Base-by-base conservation (phyloP, 1,140 invertebrate species). In the Leptinotarsa texana region DNA sequence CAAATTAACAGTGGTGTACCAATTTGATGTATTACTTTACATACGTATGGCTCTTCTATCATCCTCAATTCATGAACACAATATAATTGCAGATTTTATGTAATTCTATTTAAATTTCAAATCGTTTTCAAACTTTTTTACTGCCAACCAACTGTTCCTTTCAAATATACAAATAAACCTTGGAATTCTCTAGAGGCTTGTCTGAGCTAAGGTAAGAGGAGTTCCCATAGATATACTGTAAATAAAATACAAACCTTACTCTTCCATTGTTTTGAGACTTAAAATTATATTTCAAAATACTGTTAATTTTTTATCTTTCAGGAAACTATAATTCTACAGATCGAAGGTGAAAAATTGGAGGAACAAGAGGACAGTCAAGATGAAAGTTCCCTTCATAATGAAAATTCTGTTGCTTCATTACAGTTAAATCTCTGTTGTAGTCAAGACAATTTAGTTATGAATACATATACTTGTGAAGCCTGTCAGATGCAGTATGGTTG, bases 401-500 rank as follows among this genome's bases (percentile, higher is more conserved):
- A 71, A 15, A 51, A 61, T 27, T 27, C 4, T 21, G 13, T 27
- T 15, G 13, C 13, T 8, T 21, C 17, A 13, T 51, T 69, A 49
- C 18, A 71, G 13, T 17, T 27, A 27, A 24, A 27, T 62, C 69
- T 71, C 4, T 71, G 69, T 27, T 27, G 18, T 17, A 21, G 18
- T 15, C 21, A 22, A 33, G 22, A 21, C 49, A 42, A 62, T 8
- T 61, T 51, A 17, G 49, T 27, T 11, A 49, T n/a, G 27, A 65
- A 76, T 61, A 74, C 42, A 17, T 78, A 67, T 61, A 73, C 73
- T 4, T 78, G 77, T 51, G 75, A 78, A 63, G 18, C 24, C 2
- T 78, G 77, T 69, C 42, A 33, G 3, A 61, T 24, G 49, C 68
- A 61, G 5, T 70, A 66, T 8, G 77, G 77, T 17, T 79, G 78